These are phyloP conservation scores for honey bee (Apis mellifera) DNA, from an alignment of 1,140 invertebrate species.

Conservation along the genomic window Amel_HAv3.1 CM009936.2:14866501-14867000, in stretches of 20 bases:
- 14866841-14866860: neutral
- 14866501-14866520: too few relatives aligned
- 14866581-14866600: too few relatives aligned
- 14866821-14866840: constrained; percentile 26
- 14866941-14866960: neutral
- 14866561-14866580: too few relatives aligned
- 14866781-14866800: constrained; percentile 66
- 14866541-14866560: too few relatives aligned
- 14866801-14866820: constrained; percentile 61
- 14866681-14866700: too few relatives aligned
- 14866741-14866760: constrained; percentile 44
- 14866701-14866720: constrained; percentile 40
- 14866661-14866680: constrained; percentile 26
- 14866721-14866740: constrained; percentile 26
- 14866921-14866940: too few relatives aligned
- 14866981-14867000: neutral
- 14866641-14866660: constrained; percentile 8
- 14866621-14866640: neutral
- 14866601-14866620: too few relatives aligned
- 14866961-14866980: constrained; percentile 37
- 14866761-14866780: constrained; percentile 51
- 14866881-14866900: too few relatives aligned
- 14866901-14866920: too few relatives aligned
- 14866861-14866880: too few relatives aligned
- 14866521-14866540: too few relatives aligned